Evolutionary conservation across 2,797 vertebrate species (phyloP).

Genomic region (Molossus alvarezi): DNA sequence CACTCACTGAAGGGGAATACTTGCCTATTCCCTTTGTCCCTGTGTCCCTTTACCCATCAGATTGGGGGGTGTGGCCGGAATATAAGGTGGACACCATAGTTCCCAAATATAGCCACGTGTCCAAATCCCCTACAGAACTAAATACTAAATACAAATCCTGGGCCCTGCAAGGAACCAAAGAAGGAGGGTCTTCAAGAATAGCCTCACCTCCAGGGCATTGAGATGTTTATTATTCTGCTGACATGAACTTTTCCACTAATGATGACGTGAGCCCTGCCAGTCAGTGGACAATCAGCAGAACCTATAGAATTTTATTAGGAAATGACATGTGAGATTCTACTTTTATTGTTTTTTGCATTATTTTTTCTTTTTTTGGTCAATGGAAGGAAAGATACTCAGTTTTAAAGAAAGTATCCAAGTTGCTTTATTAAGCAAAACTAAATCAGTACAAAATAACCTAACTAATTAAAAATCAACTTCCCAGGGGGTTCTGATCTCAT

Average conservation of each 20-base stretch:
- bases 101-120: neutral
- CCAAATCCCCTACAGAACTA: neutral
- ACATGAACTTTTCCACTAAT: neutral
- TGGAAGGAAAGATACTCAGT: neutral
- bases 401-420: neutral
- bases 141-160: neutral
- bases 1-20: neutral
- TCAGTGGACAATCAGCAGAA: neutral
- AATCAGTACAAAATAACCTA: neutral
- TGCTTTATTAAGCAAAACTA: constrained; percentile 36
- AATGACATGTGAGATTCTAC: neutral
- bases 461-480: neutral
- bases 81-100: neutral
- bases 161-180: neutral
- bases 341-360: neutral
- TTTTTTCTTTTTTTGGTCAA: neutral
- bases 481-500: neutral
- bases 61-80: neutral
- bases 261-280: neutral
- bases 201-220: neutral
- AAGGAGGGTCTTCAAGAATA: neutral
- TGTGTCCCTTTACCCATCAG: neutral
- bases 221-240: neutral
- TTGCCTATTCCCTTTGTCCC: neutral
- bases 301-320: neutral